phyloP scores from a whole-genome alignment of 2,888 invertebrate species.

The Idaea straminata region DNA sequence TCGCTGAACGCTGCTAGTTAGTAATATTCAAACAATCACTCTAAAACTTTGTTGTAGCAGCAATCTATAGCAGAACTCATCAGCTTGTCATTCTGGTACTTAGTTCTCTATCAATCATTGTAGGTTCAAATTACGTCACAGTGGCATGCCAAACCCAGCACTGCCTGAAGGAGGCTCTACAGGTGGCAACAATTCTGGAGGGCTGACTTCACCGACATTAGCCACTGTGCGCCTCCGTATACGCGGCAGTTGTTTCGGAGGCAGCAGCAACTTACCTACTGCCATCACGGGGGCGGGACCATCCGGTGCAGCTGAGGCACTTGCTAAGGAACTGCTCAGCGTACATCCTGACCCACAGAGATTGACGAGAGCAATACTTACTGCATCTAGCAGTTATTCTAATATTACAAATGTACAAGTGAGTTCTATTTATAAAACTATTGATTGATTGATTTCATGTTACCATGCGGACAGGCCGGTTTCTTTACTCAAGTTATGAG shows the following conservation, averaged over 20 bases:
- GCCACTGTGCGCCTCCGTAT: constrained; percentile 56
- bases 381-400: constrained; percentile 76
- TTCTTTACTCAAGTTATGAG: too few relatives aligned
- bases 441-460: neutral
- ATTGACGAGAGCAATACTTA: constrained; percentile 73
- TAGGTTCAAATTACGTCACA: constrained; percentile 78
- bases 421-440: constrained; percentile 16
- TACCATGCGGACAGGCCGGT: neutral
- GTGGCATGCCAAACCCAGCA: constrained; percentile 70
- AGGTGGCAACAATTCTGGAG: constrained; percentile 56
- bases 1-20: too few relatives aligned
- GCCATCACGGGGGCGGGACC: constrained; percentile 58
- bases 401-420: constrained; percentile 70
- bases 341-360: constrained; percentile 75
- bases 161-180: constrained; percentile 72
- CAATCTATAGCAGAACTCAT: too few relatives aligned
- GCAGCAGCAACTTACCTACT: constrained; percentile 56
- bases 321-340: constrained; percentile 69
- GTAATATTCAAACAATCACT: too few relatives aligned
- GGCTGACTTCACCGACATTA: constrained; percentile 41
- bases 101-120: constrained; percentile 12
- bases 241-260: constrained; percentile 63
- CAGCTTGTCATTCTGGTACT: neutral
- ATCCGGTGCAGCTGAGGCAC: constrained; percentile 61
- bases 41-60: too few relatives aligned